Evolutionary conservation across 2,113 vertebrate genomes (phyloP).

Genomic region (Aphyosemion australe): DNA sequence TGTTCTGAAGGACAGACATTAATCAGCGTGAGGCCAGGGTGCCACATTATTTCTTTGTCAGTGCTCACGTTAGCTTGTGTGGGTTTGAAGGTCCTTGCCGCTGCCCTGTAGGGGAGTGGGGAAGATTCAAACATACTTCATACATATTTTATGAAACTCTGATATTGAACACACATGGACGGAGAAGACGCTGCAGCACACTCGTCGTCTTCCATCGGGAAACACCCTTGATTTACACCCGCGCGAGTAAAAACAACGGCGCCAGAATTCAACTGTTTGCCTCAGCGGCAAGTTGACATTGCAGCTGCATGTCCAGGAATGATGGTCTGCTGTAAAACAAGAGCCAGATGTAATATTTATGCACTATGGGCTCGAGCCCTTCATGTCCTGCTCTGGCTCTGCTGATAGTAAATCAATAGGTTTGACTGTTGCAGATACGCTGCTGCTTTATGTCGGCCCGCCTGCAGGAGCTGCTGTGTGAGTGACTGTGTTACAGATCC

Average conservation of each 20-base stretch:
- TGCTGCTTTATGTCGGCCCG: conserved; percentile 16
- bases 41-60: conserved; percentile 32
- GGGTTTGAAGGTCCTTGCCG: conserved; percentile 53
- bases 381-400: conserved; percentile 35
- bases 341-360: conserved; percentile 64
- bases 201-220: conserved; percentile 15
- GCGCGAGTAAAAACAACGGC: background rate
- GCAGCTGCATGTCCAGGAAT: conserved; percentile 16
- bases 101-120: conserved; percentile 34
- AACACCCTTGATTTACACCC: conserved; percentile 16
- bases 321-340: conserved; percentile 29
- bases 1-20: conserved; percentile 62
- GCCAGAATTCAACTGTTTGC: conserved; percentile 26
- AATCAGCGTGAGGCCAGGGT: conserved; percentile 55
- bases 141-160: conserved; percentile 65
- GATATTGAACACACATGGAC: conserved; percentile 40
- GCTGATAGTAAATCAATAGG: conserved; percentile 68
- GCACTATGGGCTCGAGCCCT: conserved; percentile 29
- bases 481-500: background rate
- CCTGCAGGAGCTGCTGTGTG: conserved; percentile 15
- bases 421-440: conserved; percentile 36
- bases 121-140: conserved; percentile 56
- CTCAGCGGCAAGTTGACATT: conserved; percentile 28
- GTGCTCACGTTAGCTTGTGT: conserved; percentile 29
- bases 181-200: conserved; percentile 23